Evolutionary conservation across 2,888 invertebrate genomes (phyloP), one percentile per base, ranked within the genome.

Genomic region (Limnephilus rhombicus): DNA sequence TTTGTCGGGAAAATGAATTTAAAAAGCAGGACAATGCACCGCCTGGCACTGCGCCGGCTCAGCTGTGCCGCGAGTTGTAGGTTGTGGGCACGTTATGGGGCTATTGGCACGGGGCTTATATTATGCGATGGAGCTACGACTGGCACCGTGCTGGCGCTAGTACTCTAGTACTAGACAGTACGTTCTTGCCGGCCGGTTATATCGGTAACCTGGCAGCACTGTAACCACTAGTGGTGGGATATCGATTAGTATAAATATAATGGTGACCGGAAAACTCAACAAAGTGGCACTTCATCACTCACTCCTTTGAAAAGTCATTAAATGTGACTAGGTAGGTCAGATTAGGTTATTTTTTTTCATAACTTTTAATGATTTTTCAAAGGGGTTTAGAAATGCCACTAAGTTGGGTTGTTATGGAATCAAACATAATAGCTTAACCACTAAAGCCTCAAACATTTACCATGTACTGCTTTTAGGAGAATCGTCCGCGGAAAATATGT

Each of bases 11-110:
- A 86, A 86, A 86, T 24, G 13, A 24, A 37, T 49, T 45, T 29
- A 86, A 86, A 86, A 86, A 31, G 37, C 18, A 34, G 85, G 41
- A 80, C 87, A 80, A 91, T 91, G 91, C 87, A 87, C 91, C 87
- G 91, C 83, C 80, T 87, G 80, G 91, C 87, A 91, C 91, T 12
- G 83, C 37, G 7, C 68, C 68, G 49, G 49, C 53, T 53, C 24
- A 68, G 68, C 68, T n/a, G 24, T 24, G 18, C 45, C 5, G 45
- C 12, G 12, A 45, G 45, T 45, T 45, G 45, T 45, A 12, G 12
- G 45, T 45, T 45, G 45, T 12, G 41, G 15, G 53, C 37, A 37
- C 4, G 37, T 4, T 15, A 18, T 0, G 68, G n/a, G 24, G 24
- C 24, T 68, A 68, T 68, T 68, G 68, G 24, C 9, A 68, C 24